Base-by-base conservation (phyloP, 2,888 invertebrate species). In the Dolichopus griseipennis region DNA sequence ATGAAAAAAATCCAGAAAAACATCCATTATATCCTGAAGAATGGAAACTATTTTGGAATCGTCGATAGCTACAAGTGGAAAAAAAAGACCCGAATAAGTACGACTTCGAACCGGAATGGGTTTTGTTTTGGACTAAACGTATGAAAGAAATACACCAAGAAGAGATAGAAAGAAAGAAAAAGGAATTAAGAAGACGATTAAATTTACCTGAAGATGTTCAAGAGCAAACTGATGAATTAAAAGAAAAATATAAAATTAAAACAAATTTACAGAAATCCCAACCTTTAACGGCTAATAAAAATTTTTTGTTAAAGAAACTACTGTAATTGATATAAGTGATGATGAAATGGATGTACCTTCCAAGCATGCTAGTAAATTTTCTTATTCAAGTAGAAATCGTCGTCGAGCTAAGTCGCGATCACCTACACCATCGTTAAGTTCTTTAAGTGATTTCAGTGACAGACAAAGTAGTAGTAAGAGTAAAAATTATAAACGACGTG, bases 31-130 rank as follows among this genome's bases (percentile, higher is more conserved):
- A 94, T 78, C 90, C 91, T 0, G 91, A 92, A 65, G 94, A 94
- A 77, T 94, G 94, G 94, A 93, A 93, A 76, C 89, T 88, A 76
- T 93, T 93, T 78, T 94, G 93, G 93, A 92, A 92, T 78, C 84
- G 86, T 12, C 86, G 92, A 1, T 92, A 92, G 79, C 81, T 92
- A 67, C 90, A 91, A 77, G 81, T 84, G n/a, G 83, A 73, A 62
- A 81, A 81, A 72, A 81, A 79, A 77, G 92, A 94, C 77, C 89
- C 91, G 0, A 84, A 88, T 43, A 89, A 88, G 72, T 88, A 93
- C 76, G 93, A 94, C 76, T 94, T 92, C 77, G 93, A 93, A 74
- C 91, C 92, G 0, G 94, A 94, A 75, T 94, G 94, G 94, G 92
- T 93, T 67, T 82, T 86, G 66, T 93, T 87, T 78, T 94, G 94